Percentiles rank a stretch among this genome's conserved stretches.
phyloP scores from a whole-genome alignment of 2,113 vertebrate species.

The Ahaetulla prasina region DNA sequence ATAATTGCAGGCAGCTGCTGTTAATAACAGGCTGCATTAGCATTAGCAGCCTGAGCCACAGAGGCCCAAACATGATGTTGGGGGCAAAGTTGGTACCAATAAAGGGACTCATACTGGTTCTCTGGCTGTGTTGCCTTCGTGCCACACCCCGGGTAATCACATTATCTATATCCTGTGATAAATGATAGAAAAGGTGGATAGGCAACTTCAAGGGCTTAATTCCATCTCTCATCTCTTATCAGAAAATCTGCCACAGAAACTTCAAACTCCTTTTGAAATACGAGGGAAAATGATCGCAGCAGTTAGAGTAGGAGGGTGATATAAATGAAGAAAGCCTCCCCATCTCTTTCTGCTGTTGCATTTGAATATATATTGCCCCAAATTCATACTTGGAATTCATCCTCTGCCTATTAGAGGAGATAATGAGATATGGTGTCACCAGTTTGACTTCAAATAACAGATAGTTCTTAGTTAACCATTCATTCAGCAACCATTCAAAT shows the following conservation, averaged over 20 bases:
- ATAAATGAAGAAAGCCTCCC: background rate
- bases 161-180: background rate
- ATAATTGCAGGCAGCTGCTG: no score
- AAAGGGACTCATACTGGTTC: no score
- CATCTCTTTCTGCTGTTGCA: background rate
- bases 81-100: no score
- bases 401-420: background rate
- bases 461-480: background rate
- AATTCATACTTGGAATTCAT: background rate
- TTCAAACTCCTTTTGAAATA: background rate
- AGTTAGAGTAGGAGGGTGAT: background rate
- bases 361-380: background rate
- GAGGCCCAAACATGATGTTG: no score
- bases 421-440: background rate
- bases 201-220: background rate
- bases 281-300: background rate
- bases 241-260: background rate
- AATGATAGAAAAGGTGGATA: background rate
- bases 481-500: background rate
- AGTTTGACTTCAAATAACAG: background rate
- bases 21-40: no score
- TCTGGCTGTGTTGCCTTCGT: no score
- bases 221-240: background rate
- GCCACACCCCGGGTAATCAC: no score
- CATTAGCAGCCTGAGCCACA: no score